phyloP scores from a whole-genome alignment of 2,113 vertebrate genomes.

The Paradoxurus hermaphroditus region DNA sequence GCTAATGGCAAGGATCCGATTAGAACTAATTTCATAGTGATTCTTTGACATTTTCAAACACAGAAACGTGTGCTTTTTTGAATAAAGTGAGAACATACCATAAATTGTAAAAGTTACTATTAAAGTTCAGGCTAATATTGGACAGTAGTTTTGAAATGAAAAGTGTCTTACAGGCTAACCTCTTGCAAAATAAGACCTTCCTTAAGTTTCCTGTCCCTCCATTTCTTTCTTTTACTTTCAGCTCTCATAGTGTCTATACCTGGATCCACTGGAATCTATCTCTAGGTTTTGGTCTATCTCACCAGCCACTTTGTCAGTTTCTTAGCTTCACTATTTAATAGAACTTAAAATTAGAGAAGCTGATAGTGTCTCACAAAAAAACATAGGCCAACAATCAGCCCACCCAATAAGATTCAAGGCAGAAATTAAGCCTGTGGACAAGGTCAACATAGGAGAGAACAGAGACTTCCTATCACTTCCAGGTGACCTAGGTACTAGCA shows the following conservation, averaged over 20 bases:
- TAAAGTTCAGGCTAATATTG: slow-evolving; percentile 60
- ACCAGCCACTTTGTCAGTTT: neutral
- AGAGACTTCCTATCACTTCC: neutral
- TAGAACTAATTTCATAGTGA: slow-evolving; percentile 73
- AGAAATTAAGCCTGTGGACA: neutral
- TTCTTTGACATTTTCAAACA: slow-evolving; percentile 75
- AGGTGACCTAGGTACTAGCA: neutral
- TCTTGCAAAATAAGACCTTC: slow-evolving; percentile 21
- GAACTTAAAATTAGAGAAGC: neutral
- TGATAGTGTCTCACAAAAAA: neutral
- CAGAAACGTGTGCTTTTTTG: slow-evolving; percentile 70
- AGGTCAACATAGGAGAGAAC: neutral
- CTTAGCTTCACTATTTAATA: neutral
- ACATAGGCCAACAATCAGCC: neutral
- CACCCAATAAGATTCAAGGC: neutral
- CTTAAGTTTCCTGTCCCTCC: neutral
- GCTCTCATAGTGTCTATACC: neutral
- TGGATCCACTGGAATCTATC: neutral
- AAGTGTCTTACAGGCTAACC: slow-evolving; percentile 4
- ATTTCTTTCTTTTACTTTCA: neutral
- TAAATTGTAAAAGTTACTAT: slow-evolving; percentile 69
- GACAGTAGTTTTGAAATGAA: slow-evolving; percentile 25
- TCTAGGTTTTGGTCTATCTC: neutral
- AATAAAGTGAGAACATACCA: slow-evolving; percentile 65
- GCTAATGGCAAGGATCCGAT: slow-evolving; percentile 73